Base-by-base conservation (phyloP, 2,888 invertebrate genomes). In the Xylophagus ater region DNA sequence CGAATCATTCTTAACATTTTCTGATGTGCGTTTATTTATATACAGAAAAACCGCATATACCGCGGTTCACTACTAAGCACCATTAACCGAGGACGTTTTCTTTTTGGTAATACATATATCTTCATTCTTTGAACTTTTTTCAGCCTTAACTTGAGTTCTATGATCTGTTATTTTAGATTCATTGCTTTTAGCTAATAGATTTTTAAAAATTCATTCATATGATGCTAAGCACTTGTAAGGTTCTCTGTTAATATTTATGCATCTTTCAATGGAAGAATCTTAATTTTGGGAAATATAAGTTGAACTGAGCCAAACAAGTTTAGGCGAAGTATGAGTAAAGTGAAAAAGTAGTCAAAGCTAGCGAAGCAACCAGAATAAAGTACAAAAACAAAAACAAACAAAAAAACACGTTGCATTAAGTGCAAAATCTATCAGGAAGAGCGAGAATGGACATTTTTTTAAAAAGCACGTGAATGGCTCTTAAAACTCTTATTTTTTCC, bases 81-180 rank as follows among this genome's bases (percentile, higher is more conserved):
- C 14, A 23, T 23, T 23, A 23, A 4, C 32, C 32, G 32, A 17
- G 32, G 32, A 6, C 12, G 20, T 32, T 32, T 33, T 33, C 33
- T 21, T 33, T 33, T 33, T 33, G 23, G 33, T 4, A 33, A 23
- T 2, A n/a, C n/a, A n/a, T n/a, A 33, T 33, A 33, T 33, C 33
- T 14, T 33, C 6, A 33, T 23, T 14, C 31, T 33, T 23, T 23
- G 33, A 21, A 23, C 23, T 21, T 33, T 33, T 33, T 33, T 23
- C 12, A 19, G 31, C 31, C 14, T 17, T 30, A 30, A 10, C 30
- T 31, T 17, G 19, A 31, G 31, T 4, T 30, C 30, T 20, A 19
- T 31, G 3, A 2, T 18, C 19, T 31, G 4, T 20, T 3, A 19
- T 24, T 18, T n/a, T n/a, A n/a, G n/a, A n/a, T n/a, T n/a, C n/a